A percentile compares a stretch with the other conserved stretches of the same genome.
phyloP scores from a whole-genome alignment of 2,113 vertebrate species.

The Chroicocephalus ridibundus region DNA sequence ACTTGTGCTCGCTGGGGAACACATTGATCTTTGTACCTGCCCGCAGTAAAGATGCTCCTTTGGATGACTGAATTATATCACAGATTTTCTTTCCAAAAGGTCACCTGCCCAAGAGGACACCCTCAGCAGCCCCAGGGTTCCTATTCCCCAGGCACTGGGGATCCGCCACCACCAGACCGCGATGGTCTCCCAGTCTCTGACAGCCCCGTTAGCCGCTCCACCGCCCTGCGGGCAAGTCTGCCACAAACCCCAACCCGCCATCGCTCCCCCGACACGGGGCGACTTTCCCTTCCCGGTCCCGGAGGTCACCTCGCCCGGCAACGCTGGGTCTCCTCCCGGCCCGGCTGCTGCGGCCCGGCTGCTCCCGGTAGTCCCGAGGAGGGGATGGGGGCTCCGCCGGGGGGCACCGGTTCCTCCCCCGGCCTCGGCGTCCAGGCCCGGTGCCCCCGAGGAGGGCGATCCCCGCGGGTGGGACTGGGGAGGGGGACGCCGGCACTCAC shows the following conservation, averaged over 20 bases:
- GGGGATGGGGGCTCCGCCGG: not conserved
- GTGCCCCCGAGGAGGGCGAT: not conserved
- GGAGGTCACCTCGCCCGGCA: not conserved
- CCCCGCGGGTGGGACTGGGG: not conserved
- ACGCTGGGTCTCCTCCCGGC: not conserved
- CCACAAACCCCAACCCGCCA: not conserved
- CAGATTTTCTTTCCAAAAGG: not conserved
- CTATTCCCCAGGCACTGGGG: not conserved
- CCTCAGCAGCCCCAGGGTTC: not conserved
- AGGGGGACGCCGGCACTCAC: not conserved
- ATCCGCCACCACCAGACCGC: fast-evolving
- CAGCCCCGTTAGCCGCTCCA: not conserved
- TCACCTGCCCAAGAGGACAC: not conserved
- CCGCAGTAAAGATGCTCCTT: not conserved
- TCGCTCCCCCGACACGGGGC: not conserved
- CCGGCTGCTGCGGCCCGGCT: not conserved
- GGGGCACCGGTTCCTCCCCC: not conserved
- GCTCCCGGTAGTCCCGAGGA: not conserved
- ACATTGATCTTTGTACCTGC: not conserved
- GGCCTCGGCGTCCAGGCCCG: not conserved
- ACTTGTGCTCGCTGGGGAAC: not conserved
- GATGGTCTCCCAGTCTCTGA: fast-evolving
- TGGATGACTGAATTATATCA: fast-evolving
- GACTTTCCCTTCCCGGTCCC: not conserved
- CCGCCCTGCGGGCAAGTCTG: not conserved